Percentiles rank a stretch among this genome's conserved stretches.
These are phyloP conservation scores for Lycocerus yunnanus DNA, from an alignment of 2,888 invertebrate species.

Conservation along the genomic window DNA sequence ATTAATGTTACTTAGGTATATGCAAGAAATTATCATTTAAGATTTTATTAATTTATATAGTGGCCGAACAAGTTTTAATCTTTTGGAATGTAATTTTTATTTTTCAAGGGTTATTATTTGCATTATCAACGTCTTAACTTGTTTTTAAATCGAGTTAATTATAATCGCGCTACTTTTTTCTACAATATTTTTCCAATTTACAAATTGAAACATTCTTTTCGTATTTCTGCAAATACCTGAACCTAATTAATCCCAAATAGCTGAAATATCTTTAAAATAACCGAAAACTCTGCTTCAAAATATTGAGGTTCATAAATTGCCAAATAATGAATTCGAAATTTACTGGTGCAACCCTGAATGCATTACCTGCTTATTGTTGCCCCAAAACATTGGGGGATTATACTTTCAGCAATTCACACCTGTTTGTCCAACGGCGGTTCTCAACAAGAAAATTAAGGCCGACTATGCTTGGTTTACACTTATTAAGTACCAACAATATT, in stretches of 20 bases:
- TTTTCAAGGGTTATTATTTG: constrained; percentile 2
- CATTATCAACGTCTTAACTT: constrained; percentile 10
- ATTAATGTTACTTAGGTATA: background rate
- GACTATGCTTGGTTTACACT: background rate
- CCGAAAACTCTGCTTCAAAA: background rate
- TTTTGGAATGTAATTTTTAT: constrained; percentile 10
- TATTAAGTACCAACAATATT: background rate
- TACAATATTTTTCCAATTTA: background rate
- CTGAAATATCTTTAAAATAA: background rate
- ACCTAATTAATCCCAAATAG: background rate
- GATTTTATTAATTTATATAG: constrained; percentile 9
- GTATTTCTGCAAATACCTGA: background rate
- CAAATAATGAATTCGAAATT: background rate
- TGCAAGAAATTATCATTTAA: constrained; percentile 1
- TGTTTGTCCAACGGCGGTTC: background rate
- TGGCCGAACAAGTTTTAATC: constrained; percentile 20
- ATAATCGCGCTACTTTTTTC: constrained; percentile 16
- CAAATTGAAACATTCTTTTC: background rate
- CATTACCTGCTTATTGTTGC: background rate
- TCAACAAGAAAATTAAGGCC: background rate
- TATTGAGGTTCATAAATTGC: background rate
- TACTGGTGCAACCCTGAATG: background rate
- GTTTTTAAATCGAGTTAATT: constrained; percentile 26
- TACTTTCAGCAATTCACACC: background rate
- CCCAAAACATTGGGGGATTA: background rate